Percentiles rank a stretch among this genome's conserved stretches.
Conservation (phyloP, 2,888 invertebrate genomes). For the Calephelis perditalis region DNA sequence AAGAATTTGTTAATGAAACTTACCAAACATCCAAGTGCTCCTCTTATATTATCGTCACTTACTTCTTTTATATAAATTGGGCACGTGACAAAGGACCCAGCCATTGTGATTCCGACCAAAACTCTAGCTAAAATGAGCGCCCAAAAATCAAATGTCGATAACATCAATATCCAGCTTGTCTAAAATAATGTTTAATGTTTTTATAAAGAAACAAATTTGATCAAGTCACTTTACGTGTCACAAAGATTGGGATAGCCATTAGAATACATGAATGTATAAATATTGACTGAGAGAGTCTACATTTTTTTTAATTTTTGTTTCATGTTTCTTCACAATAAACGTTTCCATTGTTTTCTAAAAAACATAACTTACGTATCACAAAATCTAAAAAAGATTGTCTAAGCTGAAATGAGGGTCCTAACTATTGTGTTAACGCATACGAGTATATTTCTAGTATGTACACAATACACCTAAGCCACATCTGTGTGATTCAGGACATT, state of each 20-base stretch:
- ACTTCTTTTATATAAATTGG: conserved; percentile 78
- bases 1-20: conserved; percentile 30
- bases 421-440: too few relatives aligned
- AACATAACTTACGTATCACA: neutral
- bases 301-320: too few relatives aligned
- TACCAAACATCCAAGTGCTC: conserved; percentile 77
- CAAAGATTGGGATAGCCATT: neutral
- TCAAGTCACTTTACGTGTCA: neutral
- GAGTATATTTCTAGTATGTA: too few relatives aligned
- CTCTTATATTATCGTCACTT: conserved; percentile 70
- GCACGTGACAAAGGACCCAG: conserved; percentile 51
- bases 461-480: too few relatives aligned
- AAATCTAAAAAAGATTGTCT: too few relatives aligned
- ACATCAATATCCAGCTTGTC: conserved; percentile 45
- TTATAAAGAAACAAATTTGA: neutral
- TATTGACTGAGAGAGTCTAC: neutral
- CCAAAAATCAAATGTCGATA: conserved; percentile 48
- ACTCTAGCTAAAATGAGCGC: conserved; percentile 51
- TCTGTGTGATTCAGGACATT: too few relatives aligned
- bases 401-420: too few relatives aligned
- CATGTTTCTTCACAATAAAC: too few relatives aligned
- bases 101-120: conserved; percentile 51
- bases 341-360: neutral
- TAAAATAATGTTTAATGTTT: conserved; percentile 22
- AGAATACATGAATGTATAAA: neutral